Evolutionary conservation across 1,140 invertebrate species (phyloP).

Genomic region (Idris sp.): DNA sequence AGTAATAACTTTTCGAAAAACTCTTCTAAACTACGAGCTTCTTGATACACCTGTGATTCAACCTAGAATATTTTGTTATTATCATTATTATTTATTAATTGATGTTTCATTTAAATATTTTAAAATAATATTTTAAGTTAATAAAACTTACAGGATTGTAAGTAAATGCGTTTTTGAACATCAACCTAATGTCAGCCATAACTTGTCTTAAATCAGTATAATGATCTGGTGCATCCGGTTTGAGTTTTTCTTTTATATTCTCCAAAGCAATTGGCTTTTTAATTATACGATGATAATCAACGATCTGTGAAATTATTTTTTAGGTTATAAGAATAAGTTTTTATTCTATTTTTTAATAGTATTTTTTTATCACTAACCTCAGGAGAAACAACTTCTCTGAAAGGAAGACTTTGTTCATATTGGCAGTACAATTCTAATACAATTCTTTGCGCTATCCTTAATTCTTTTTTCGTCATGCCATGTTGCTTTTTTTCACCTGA

Average conservation of each 20-base stretch:
- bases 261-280: slow-evolving; percentile 91
- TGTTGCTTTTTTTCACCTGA: slow-evolving; percentile 78
- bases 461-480: slow-evolving; percentile 80
- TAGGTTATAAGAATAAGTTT: not conserved
- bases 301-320: slow-evolving; percentile 82
- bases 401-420: slow-evolving; percentile 90
- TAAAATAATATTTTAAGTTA: no score
- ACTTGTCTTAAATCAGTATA: slow-evolving; percentile 88
- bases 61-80: slow-evolving; percentile 78
- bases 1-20: slow-evolving; percentile 90
- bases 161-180: slow-evolving; percentile 91
- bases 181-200: slow-evolving; percentile 88
- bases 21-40: slow-evolving; percentile 90
- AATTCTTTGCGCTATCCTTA: slow-evolving; percentile 88
- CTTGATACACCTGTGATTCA: slow-evolving; percentile 88
- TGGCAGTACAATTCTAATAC: slow-evolving; percentile 94
- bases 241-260: slow-evolving; percentile 87
- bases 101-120: no score
- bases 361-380: no score
- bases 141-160: slow-evolving; percentile 92
- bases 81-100: slow-evolving; percentile 5
- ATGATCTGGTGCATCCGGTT: slow-evolving; percentile 83
- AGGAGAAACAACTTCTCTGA: slow-evolving; percentile 88
- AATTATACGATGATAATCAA: slow-evolving; percentile 87
- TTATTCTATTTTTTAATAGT: no score